Percentiles rank a stretch among this genome's conserved stretches.
Conservation (phyloP, 2,888 invertebrate species). For the Harpalus rufipes region DNA sequence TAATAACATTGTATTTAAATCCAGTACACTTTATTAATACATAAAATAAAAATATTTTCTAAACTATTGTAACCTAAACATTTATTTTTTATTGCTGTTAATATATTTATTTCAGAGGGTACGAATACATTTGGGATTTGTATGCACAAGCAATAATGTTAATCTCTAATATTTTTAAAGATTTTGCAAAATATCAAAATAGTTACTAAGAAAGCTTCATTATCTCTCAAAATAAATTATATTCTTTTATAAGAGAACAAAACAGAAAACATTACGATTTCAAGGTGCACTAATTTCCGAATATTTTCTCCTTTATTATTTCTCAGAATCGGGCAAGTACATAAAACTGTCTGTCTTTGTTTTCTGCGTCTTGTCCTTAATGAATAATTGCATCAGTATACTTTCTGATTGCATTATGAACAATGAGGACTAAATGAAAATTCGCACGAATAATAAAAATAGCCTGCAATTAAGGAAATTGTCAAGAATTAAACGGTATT, state of each 20-base stretch:
- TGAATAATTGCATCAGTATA: slow-evolving; percentile 54
- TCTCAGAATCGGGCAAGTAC: slow-evolving; percentile 63
- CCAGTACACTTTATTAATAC: too few relatives aligned
- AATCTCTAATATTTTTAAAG: too few relatives aligned
- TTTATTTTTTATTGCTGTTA: too few relatives aligned
- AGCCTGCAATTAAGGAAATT: slow-evolving; percentile 48
- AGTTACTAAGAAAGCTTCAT: too few relatives aligned
- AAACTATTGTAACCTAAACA: too few relatives aligned
- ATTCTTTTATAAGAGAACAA: not conserved
- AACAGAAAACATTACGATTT: not conserved
- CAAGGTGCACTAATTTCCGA: not conserved
- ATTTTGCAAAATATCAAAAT: not conserved
- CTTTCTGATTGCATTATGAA: slow-evolving; percentile 45
- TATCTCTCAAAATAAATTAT: not conserved
- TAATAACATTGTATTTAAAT: too few relatives aligned
- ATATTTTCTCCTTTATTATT: slow-evolving; percentile 25
- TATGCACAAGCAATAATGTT: not conserved
- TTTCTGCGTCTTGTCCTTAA: slow-evolving; percentile 38
- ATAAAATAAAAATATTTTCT: too few relatives aligned
- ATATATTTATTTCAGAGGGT: too few relatives aligned
- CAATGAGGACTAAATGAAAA: slow-evolving; percentile 49
- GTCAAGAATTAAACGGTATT: slow-evolving; percentile 44
- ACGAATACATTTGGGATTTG: too few relatives aligned
- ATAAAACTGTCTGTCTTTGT: slow-evolving; percentile 27
- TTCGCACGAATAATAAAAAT: slow-evolving; percentile 57